Percentiles rank a stretch among this genome's conserved stretches.
These are phyloP conservation scores for Cetonia aurata DNA, from an alignment of 2,888 invertebrate species.

Conservation along the genomic window DNA sequence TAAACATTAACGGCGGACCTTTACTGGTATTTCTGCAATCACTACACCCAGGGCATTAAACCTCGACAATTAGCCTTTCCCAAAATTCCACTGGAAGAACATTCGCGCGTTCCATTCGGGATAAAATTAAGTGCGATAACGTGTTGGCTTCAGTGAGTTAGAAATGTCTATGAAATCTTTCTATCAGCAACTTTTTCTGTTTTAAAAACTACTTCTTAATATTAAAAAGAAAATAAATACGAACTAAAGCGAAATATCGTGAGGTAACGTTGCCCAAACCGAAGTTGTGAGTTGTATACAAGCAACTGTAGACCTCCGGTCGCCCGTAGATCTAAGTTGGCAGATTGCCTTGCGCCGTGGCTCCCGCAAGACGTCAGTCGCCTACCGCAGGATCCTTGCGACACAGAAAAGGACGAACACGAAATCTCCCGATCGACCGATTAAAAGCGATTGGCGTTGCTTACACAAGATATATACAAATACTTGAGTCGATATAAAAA, in stretches of 20 bases:
- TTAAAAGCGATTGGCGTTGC: too few relatives aligned
- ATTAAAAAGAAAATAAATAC: slow-evolving; percentile 5
- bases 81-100: background rate
- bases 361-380: slow-evolving; percentile 31
- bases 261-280: background rate
- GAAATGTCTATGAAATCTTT: background rate
- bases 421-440: too few relatives aligned
- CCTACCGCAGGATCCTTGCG: slow-evolving; percentile 6
- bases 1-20: too few relatives aligned
- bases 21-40: background rate
- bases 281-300: slow-evolving; percentile 5
- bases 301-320: slow-evolving; percentile 9
- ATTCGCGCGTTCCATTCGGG: background rate
- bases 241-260: background rate
- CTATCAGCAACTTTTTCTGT: background rate
- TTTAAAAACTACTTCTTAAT: background rate
- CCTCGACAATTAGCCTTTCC: background rate
- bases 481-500: too few relatives aligned
- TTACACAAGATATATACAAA: too few relatives aligned
- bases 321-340: slow-evolving; percentile 35
- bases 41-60: background rate
- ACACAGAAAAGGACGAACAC: slow-evolving; percentile 9
- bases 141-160: background rate
- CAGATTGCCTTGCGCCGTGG: slow-evolving; percentile 30
- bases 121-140: background rate